Evolutionary conservation across 2,888 invertebrate species (phyloP).

Genomic region (Gisinianus flammeolus): DNA sequence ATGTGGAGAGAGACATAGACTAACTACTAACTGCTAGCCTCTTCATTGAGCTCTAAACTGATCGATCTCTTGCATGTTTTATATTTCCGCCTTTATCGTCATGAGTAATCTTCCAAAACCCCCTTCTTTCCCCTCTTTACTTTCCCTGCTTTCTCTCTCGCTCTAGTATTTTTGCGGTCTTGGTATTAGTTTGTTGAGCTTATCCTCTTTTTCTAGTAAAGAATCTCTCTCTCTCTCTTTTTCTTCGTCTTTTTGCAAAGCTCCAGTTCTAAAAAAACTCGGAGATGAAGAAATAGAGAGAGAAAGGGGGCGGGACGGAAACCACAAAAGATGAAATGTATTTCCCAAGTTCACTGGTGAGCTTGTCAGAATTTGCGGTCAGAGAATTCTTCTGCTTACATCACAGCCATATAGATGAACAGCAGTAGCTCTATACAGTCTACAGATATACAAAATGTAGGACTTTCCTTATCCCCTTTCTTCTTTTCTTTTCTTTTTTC

Average conservation of each 20-base stretch:
- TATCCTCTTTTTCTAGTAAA: not conserved
- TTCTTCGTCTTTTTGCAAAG: not conserved
- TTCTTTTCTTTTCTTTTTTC: no score
- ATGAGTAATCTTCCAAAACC: slow-evolving; percentile 20
- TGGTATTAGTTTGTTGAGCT: not conserved
- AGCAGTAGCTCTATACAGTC: no score
- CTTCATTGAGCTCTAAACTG: not conserved
- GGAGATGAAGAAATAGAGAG: not conserved
- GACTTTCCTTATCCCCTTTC: no score
- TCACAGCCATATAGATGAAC: no score
- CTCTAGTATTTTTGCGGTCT: not conserved
- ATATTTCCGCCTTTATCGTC: slow-evolving; percentile 12
- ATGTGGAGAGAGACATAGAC: not conserved
- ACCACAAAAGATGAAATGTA: no score
- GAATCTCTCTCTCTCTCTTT: not conserved
- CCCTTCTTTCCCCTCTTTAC: not conserved
- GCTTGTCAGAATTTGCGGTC: not conserved
- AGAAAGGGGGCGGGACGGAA: not conserved
- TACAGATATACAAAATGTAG: no score
- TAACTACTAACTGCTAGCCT: not conserved
- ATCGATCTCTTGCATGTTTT: slow-evolving; percentile 20
- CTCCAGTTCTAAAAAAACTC: not conserved
- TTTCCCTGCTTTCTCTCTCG: slow-evolving; percentile 4
- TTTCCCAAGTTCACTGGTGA: not conserved
- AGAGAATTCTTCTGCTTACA: not conserved